These are phyloP conservation scores for Coregonus ussuriensis DNA, from an alignment of 2,797 vertebrate species.

Conservation along the genomic window DNA sequence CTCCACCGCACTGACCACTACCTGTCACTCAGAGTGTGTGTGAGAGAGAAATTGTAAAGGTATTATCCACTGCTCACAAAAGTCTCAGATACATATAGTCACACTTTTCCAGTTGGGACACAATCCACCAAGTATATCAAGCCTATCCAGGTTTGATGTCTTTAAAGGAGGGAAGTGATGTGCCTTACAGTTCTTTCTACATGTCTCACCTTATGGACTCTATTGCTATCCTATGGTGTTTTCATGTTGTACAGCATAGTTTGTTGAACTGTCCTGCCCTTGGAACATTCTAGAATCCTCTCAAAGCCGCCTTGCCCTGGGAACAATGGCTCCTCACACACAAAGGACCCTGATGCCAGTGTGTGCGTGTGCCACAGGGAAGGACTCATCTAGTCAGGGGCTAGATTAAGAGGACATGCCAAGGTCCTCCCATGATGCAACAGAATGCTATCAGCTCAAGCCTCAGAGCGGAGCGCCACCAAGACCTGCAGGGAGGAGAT, in stretches of 20 bases:
- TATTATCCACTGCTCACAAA: background rate
- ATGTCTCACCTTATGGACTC: background rate
- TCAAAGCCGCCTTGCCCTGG: conserved; percentile 18
- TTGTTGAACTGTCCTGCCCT: conserved; percentile 12
- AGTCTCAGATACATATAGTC: background rate
- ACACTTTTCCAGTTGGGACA: background rate
- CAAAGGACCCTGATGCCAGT: conserved; percentile 37
- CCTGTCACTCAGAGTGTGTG: conserved; percentile 67
- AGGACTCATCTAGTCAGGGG: conserved; percentile 61
- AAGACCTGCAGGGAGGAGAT: conserved; percentile 60
- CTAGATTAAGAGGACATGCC: conserved; percentile 67
- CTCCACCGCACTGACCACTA: conserved; percentile 59
- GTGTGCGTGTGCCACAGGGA: conserved; percentile 47
- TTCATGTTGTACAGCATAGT: background rate
- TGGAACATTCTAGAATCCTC: conserved; percentile 15
- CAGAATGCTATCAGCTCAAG: conserved; percentile 44
- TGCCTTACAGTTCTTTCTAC: background rate
- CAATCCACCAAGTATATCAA: background rate
- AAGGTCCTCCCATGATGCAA: conserved; percentile 71
- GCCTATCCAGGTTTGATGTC: background rate
- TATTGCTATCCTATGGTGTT: background rate
- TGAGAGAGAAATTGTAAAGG: background rate
- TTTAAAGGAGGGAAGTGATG: background rate
- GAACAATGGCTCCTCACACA: conserved; percentile 26
- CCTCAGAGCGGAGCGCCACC: conserved; percentile 48